A percentile compares a stretch with the other conserved stretches of the same genome.
These are phyloP conservation scores for Aurelia aurita complex sp. Pacific DNA, from an alignment of 30 jellyfish, hydroid and myxozoan genomes.

Conservation along the genomic window DNA sequence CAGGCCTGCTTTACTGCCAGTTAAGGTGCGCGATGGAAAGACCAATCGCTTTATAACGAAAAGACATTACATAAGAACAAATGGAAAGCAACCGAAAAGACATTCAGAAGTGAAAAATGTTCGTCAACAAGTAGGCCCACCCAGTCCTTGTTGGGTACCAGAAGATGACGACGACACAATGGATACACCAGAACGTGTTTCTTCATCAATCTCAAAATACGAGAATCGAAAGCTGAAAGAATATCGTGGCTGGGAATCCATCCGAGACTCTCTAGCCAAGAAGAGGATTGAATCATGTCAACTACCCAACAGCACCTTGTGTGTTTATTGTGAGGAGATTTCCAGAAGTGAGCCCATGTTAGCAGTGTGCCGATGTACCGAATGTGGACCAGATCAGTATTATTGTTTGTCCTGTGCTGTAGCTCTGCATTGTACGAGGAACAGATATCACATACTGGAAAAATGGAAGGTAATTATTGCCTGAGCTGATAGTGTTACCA, in stretches of 20 bases:
- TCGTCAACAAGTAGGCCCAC: no score
- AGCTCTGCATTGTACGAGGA: constrained; percentile 15
- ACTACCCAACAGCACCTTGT: not conserved
- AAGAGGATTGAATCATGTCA: constrained; percentile 2
- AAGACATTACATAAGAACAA: no score
- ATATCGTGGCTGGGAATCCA: constrained; percentile 23
- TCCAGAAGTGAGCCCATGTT: constrained; percentile 7
- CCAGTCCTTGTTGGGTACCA: no score
- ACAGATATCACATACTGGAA: constrained; percentile 18
- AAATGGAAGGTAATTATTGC: constrained; percentile 2
- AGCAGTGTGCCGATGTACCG: constrained; percentile 27
- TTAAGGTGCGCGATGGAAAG: no score
- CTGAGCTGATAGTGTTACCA: no score
- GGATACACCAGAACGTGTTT: no score
- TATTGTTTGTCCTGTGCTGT: constrained; percentile 12
- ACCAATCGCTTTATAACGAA: no score
- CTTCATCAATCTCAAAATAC: no score
- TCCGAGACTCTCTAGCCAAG: constrained; percentile 7
- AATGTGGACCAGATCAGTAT: constrained; percentile 21
- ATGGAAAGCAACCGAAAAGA: no score
- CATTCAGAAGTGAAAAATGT: no score
- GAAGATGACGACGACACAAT: no score
- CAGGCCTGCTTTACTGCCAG: no score
- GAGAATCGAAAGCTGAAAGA: not conserved
- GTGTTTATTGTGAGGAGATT: constrained; percentile 12